Base-by-base conservation (phyloP, 2,797 vertebrate species). In the Myioborus miniatus region DNA sequence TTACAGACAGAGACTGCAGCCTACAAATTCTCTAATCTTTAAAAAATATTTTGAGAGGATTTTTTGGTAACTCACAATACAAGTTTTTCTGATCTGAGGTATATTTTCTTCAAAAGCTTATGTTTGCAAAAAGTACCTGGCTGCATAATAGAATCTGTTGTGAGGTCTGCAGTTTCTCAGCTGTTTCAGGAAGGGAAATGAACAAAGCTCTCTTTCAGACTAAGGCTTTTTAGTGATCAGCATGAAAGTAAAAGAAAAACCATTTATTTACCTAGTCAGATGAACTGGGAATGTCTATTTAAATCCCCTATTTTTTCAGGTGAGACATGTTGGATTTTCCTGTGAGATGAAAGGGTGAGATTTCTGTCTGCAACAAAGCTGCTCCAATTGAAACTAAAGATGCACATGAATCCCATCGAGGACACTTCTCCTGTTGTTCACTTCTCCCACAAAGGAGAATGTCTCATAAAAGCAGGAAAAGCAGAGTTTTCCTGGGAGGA, bases 331-430 rank as follows among this genome's bases (percentile, higher is more conserved):
- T 94, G 97, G 96, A 95, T 96, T 98, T 85, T 70, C 63, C 96
- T 96, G 97, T 96, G 94, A 99, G 98, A 98, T 99, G 98, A 98
- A 99, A 99, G 98, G 91, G 43, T 93, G 93, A 87, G 83, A 94
- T 11, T 37, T 37, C 37, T 37, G 97, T 97, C 98, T 97, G 98
- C 97, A 97, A 98, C 98, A 98, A 98, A 98, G 98, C 97, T 98
- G 97, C 97, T 98, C 97, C 80, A 96, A 79, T 89, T 98, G 97
- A 97, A 98, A 98, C 98, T 98, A 98, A 98, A 98, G 97, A 98
- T 98, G 98, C 98, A 97, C 96, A 97, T 97, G 98, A 98, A 98
- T 98, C 98, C 98, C 98, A 98, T 99, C 98, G 99, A 98, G 99
- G 98, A 97, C 97, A 77, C 96, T 97, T 98, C 97, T 98, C 98